A percentile compares a stretch with the other conserved stretches of the same genome.
Conservation (phyloP, 2,888 invertebrate genomes). For the Leuctra nigra region DNA sequence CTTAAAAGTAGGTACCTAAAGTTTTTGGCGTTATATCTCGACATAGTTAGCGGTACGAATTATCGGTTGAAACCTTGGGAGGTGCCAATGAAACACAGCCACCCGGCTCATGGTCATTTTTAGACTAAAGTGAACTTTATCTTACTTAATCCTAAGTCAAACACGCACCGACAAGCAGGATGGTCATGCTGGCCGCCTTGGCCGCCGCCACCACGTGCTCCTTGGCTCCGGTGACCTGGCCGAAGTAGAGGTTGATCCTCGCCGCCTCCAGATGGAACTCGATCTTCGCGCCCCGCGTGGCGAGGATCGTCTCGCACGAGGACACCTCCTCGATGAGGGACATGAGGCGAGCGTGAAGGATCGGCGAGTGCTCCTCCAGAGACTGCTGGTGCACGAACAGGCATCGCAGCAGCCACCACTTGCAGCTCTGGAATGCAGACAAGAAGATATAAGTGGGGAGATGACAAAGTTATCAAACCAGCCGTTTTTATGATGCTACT, state of each 20-base stretch:
- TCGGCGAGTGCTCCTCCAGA: conserved; percentile 66
- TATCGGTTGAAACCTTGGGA: too few species aligned
- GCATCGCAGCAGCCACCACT: conserved; percentile 71
- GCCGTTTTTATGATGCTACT: too few species aligned
- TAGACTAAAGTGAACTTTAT: too few species aligned
- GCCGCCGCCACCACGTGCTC: conserved; percentile 58
- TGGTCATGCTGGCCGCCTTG: conserved; percentile 55
- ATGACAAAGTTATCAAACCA: too few species aligned
- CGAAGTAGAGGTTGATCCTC: conserved; percentile 65
- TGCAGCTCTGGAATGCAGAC: conserved; percentile 37
- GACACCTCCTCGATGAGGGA: conserved; percentile 35
- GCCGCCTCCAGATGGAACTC: conserved; percentile 51
- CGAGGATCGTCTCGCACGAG: conserved; percentile 31
- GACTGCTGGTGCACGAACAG: conserved; percentile 67
- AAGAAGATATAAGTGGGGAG: neutral
- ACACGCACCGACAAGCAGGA: conserved; percentile 62
- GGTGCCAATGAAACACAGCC: too few species aligned
- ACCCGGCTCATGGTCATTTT: too few species aligned
- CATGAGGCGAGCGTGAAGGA: conserved; percentile 55
- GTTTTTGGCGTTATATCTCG: too few species aligned
- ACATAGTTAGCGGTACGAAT: too few species aligned
- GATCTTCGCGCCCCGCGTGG: conserved; percentile 31
- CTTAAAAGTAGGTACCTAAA: too few species aligned
- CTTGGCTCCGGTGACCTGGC: conserved; percentile 62
- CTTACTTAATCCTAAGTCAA: too few species aligned